Evolutionary conservation across 2,797 vertebrate species (phyloP), one percentile per base, ranked within the genome.

Genomic region (Taenioides sp.): DNA sequence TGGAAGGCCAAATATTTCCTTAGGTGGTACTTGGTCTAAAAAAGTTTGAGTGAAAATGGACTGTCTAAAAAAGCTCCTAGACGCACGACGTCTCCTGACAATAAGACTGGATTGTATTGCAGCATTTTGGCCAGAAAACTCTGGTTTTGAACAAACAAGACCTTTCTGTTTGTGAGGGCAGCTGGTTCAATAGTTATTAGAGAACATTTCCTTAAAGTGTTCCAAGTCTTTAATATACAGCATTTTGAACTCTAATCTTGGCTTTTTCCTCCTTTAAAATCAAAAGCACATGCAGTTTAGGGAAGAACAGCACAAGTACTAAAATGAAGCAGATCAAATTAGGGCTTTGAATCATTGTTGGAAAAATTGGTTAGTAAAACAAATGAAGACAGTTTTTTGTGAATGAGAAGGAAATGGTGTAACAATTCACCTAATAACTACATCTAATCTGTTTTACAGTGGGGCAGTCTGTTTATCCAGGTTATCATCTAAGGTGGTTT

Each of bases 371-470:
- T 71, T 34, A 22, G 49, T 72, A 63, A 67, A 73, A 74, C 75
- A 83, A 88, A 78, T 70, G 72, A 71, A 75, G 67, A 61, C 72
- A 61, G 69, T 74, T 72, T 81, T 47, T 47, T 80, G 77, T 76
- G 77, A 76, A 57, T 69, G 47, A 74, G n/a, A 0, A 49, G 69
- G 68, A 34, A 78, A 65, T 76, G 65, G 22, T 43, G 70, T 75
- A 34, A 17, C 70, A 71, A 66, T 54, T 54, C 0, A 20, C 10
- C 20, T 22, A 54, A 54, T 10, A 54, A n/a, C 3, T n/a, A 20
- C 4, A 54, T 57, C 10, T 23, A 55, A 55, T 55, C 9, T 57
- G 52, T 5, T 22, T 55, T 59, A 59, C n/a, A 4, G 5, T 57
- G 22, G 67, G 40, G 27, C 9, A 54, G 31, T 63, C 2, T 63